Evolutionary conservation across 2,113 vertebrate genomes (phyloP).

Genomic region (Proteles cristata): DNA sequence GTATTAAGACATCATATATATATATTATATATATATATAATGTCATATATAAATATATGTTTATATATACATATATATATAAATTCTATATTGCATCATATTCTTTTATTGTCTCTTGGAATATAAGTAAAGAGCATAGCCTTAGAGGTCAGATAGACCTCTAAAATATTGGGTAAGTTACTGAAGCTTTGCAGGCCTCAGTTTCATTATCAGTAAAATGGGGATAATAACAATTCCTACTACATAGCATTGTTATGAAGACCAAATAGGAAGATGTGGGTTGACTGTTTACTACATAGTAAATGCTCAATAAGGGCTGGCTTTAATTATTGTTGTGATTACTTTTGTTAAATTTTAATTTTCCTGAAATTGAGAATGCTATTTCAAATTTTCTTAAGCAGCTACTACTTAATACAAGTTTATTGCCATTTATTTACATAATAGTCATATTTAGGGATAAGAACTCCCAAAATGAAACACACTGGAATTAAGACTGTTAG

Average conservation of each 20-base stretch:
- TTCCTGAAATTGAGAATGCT: slow-evolving; percentile 14
- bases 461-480: slow-evolving; percentile 38
- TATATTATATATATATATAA: not conserved
- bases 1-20: not conserved
- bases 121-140: not conserved
- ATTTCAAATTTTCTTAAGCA: slow-evolving; percentile 9
- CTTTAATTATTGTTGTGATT: not conserved
- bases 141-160: not conserved
- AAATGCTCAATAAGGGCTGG: not conserved
- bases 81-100: not conserved
- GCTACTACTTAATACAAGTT: not conserved
- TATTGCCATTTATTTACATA: not conserved
- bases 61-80: not conserved
- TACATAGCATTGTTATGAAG: not conserved
- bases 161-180: not conserved
- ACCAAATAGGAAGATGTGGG: not conserved
- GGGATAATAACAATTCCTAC: not conserved
- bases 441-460: not conserved
- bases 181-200: not conserved
- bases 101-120: slow-evolving; percentile 1
- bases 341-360: not conserved
- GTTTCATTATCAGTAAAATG: slow-evolving; percentile 11
- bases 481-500: not conserved
- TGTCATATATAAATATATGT: no score
- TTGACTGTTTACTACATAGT: not conserved